Conservation (phyloP, 2,888 invertebrate species). For the Crocallis elinguaria region DNA sequence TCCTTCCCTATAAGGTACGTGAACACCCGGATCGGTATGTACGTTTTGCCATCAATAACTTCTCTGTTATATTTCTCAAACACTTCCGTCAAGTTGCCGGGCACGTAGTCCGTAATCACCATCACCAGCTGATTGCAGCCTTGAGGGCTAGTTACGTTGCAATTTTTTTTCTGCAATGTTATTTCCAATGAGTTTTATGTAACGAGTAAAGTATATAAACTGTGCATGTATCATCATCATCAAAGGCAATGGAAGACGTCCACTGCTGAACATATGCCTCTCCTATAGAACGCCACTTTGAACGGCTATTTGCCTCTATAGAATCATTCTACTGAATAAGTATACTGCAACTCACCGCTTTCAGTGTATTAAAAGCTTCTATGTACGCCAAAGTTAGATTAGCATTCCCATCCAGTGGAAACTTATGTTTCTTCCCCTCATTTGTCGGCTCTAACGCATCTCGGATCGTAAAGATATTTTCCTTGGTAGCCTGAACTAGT, state of each 20-base stretch:
- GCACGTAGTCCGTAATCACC: constrained; percentile 97
- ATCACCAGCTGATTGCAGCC: constrained; percentile 98
- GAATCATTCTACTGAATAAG: background rate
- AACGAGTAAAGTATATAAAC: too few species aligned
- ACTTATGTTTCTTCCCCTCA: constrained; percentile 66
- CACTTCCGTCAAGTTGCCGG: constrained; percentile 93
- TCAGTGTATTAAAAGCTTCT: constrained; percentile 92
- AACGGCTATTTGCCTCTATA: too few species aligned
- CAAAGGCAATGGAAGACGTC: too few species aligned
- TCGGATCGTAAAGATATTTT: constrained; percentile 91
- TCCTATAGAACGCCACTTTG: too few species aligned
- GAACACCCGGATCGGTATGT: constrained; percentile 95
- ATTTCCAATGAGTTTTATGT: background rate
- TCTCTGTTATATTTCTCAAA: constrained; percentile 92
- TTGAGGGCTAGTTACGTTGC: constrained; percentile 70
- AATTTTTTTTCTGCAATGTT: constrained; percentile 39
- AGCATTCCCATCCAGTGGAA: constrained; percentile 91
- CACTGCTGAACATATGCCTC: too few species aligned
- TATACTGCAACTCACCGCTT: constrained; percentile 81
- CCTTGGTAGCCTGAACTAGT: constrained; percentile 94
- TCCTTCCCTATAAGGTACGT: constrained; percentile 98
- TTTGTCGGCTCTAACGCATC: constrained; percentile 84
- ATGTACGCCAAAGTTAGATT: constrained; percentile 93
- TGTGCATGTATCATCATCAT: too few species aligned
- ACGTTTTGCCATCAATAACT: constrained; percentile 84